Evolutionary conservation across 2,113 vertebrate species (phyloP).

Genomic region (Xenopus tropicalis): UCB_Xtro_10.0 CM004444.2:131947001-131947500

Average conservation of each 20-base stretch:
- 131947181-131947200: constrained; percentile 39
- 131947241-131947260: constrained; percentile 63
- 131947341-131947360: background rate
- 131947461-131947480: constrained; percentile 13
- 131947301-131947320: background rate
- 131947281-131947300: constrained; percentile 2
- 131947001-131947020: background rate
- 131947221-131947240: constrained; percentile 57
- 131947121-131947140: constrained; percentile 49
- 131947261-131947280: constrained; percentile 54
- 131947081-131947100: constrained; percentile 22
- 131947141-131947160: constrained; percentile 25
- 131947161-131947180: constrained; percentile 35
- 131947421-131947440: constrained; percentile 34
- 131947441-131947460: constrained; percentile 16
- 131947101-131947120: constrained; percentile 23
- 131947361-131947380: constrained; percentile 14
- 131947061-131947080: constrained; percentile 9
- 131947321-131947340: background rate
- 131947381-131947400: constrained; percentile 11
- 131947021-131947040: constrained; percentile 26
- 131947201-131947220: constrained; percentile 70
- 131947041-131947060: constrained; percentile 14
- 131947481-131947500: constrained; percentile 25
- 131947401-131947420: constrained; percentile 29